Evolutionary conservation across 1,140 invertebrate species (phyloP).

Genomic region (Conopomorpha cramerella): DNA sequence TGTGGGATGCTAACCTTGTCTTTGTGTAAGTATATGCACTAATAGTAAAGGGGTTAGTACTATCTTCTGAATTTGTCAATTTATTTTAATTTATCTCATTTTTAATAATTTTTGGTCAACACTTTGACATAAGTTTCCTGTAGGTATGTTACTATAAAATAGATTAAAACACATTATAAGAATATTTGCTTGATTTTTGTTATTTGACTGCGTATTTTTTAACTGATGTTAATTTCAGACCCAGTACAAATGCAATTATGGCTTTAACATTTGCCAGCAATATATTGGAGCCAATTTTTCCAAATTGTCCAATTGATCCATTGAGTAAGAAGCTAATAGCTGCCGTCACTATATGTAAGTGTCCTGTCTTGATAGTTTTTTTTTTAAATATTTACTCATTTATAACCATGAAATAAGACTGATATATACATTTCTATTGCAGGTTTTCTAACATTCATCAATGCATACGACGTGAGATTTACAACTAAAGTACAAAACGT

Average conservation of each 20-base stretch:
- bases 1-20: constrained; percentile 87
- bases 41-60: too few species aligned
- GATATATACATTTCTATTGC: constrained; percentile 14
- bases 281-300: constrained; percentile 83
- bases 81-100: too few species aligned
- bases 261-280: constrained; percentile 91
- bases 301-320: constrained; percentile 72
- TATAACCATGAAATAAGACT: too few species aligned
- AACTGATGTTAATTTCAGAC: constrained; percentile 48
- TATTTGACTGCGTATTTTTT: neutral
- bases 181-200: too few species aligned
- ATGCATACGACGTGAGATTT: constrained; percentile 85
- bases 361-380: constrained; percentile 3
- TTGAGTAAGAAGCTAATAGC: constrained; percentile 72
- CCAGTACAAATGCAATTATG: constrained; percentile 90
- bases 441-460: constrained; percentile 85
- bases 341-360: constrained; percentile 78
- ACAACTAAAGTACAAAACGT: constrained; percentile 88
- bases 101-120: too few species aligned
- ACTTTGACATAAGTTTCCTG: too few species aligned
- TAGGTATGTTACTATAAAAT: too few species aligned
- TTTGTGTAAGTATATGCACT: constrained; percentile 69
- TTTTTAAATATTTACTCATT: too few species aligned
- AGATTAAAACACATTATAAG: too few species aligned
- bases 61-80: too few species aligned